phyloP scores from a whole-genome alignment of 2,888 invertebrate species.

The Scaptomyza flava region DNA sequence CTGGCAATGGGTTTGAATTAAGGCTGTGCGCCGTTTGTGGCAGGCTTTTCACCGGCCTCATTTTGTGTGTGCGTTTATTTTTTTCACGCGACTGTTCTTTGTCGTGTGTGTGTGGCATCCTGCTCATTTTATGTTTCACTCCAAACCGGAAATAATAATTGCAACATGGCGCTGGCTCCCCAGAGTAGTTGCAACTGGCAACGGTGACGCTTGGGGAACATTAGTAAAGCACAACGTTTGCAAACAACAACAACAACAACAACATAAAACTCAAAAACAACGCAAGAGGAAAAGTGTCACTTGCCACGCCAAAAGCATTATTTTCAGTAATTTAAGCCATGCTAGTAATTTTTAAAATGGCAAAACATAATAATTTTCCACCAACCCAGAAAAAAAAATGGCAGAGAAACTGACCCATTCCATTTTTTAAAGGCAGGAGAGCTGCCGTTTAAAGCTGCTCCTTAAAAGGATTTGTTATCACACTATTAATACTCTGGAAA shows the following conservation, averaged over 20 bases:
- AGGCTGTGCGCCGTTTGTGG: constrained; percentile 32
- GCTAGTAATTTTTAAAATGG: constrained; percentile 12
- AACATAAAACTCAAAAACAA: not conserved
- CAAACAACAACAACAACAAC: not conserved
- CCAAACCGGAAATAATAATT: constrained; percentile 76
- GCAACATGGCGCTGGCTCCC: constrained; percentile 70
- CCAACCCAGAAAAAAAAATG: not conserved
- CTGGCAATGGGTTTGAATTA: constrained; percentile 38
- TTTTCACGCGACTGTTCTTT: constrained; percentile 48
- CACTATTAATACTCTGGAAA: not conserved
- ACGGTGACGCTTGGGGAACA: constrained; percentile 34
- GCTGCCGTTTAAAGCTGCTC: not conserved
- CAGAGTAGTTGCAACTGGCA: constrained; percentile 31
- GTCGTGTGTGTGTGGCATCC: constrained; percentile 55
- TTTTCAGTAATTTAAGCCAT: constrained; percentile 6
- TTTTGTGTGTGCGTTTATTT: constrained; percentile 5
- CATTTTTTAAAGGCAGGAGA: constrained; percentile 3
- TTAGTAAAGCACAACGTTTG: constrained; percentile 56
- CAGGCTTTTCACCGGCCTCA: constrained; percentile 17
- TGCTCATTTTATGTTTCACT: constrained; percentile 77
- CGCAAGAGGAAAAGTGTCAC: not conserved
- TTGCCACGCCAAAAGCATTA: constrained; percentile 4
- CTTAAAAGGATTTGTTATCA: not conserved
- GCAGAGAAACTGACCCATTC: constrained; percentile 8
- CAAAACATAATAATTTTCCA: not conserved